Conservation (phyloP, 1,140 invertebrate genomes). For the Kradibia gibbosae region DNA sequence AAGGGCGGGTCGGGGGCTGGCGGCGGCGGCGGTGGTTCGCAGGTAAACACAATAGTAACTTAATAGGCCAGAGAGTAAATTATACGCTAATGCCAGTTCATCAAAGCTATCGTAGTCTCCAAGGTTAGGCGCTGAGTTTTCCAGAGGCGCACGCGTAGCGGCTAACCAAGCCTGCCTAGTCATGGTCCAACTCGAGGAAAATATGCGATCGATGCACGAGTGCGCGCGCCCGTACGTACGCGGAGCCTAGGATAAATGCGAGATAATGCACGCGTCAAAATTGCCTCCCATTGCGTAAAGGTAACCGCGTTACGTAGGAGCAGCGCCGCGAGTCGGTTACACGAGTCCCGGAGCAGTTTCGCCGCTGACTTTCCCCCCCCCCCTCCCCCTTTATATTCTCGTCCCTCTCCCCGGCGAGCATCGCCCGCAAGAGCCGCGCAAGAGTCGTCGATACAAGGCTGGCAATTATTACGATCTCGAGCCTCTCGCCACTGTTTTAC, state of each 20-base stretch:
- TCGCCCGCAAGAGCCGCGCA: neutral
- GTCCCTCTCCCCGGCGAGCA: too few relatives aligned
- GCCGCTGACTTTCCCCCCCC: constrained; percentile 4
- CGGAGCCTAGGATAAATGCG: too few relatives aligned
- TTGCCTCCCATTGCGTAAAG: neutral
- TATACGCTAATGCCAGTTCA: constrained; percentile 24
- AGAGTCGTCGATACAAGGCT: neutral
- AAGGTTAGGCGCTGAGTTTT: constrained; percentile 23
- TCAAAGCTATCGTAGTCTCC: constrained; percentile 26
- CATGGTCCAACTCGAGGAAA: constrained; percentile 17
- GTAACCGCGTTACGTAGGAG: neutral
- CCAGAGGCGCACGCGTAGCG: neutral
- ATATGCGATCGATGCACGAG: constrained; percentile 27
- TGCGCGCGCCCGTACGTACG: constrained; percentile 17
- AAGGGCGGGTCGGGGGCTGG: neutral
- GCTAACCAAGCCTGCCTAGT: constrained; percentile 18
- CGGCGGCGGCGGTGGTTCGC: neutral
- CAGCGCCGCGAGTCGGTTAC: constrained; percentile 4
- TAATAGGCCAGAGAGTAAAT: constrained; percentile 45
- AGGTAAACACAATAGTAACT: constrained; percentile 29
- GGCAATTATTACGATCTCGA: constrained; percentile 2
- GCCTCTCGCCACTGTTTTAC: neutral
- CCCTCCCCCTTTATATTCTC: neutral
- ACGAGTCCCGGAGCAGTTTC: neutral
- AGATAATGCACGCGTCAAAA: neutral